Evolutionary conservation across 1,140 invertebrate species (phyloP).

Genomic region (Apis florea): DNA sequence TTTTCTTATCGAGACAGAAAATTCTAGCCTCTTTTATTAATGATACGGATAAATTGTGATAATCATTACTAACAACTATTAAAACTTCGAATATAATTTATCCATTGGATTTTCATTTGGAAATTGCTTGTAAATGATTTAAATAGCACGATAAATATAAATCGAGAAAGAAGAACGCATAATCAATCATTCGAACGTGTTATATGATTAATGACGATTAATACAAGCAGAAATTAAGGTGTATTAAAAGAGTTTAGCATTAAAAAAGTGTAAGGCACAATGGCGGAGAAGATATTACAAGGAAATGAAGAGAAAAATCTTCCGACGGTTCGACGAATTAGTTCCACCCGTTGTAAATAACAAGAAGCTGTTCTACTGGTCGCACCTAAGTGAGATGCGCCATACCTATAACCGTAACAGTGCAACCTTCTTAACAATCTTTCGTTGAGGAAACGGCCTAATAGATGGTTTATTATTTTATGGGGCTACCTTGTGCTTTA

Average conservation of each 20-base stretch:
- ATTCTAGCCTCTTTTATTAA: too few relatives aligned
- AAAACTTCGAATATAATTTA: too few relatives aligned
- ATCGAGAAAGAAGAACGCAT: too few relatives aligned
- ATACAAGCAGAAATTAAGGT: neutral
- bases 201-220: neutral
- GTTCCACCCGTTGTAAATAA: conserved; percentile 70
- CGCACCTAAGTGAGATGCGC: neutral
- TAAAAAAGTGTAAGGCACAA: neutral
- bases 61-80: too few relatives aligned
- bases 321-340: conserved; percentile 23
- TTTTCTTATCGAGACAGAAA: too few relatives aligned
- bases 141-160: too few relatives aligned
- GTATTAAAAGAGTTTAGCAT: neutral
- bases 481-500: conserved; percentile 69
- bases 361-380: conserved; percentile 8
- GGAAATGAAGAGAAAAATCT: neutral
- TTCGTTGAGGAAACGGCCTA: conserved; percentile 44
- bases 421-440: too few relatives aligned
- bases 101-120: too few relatives aligned
- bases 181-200: too few relatives aligned
- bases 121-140: too few relatives aligned
- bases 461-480: conserved; percentile 77
- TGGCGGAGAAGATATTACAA: too few relatives aligned
- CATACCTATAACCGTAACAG: conserved; percentile 27
- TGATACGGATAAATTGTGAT: too few relatives aligned